Evolutionary conservation across 1,140 invertebrate species (phyloP), one percentile per base, ranked within the genome.

Genomic region (Drosophila sturtevanti): DNA sequence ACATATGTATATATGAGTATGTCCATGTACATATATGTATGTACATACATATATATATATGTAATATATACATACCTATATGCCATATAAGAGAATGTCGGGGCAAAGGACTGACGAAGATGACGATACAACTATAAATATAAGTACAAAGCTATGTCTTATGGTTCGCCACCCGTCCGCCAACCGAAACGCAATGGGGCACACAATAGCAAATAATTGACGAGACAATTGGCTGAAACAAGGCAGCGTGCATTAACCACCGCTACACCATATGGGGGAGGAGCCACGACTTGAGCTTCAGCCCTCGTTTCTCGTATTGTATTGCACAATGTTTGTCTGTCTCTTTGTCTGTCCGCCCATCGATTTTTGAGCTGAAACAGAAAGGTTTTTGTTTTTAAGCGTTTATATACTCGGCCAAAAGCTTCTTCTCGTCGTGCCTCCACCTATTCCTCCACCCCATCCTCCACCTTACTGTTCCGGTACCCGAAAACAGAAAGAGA

Each of bases 191-290:
- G 61, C 67, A 64, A 69, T 79, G 48, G 54, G 24, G 44, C 54
- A 44, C 58, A 87, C 79, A 86, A 82, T 86, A 60, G 41, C 59
- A 87, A 79, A 77, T 75, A 84, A 74, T 80, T 84, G 85, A 71
- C 61, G 63, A 89, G 70, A 89, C 84, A 89, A 89, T 89, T 89
- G 84, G 84, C 77, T 68, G 76, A 89, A 52, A 69, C 76, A 68
- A 77, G 41, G 58, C 69, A 51, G 48, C 16, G 16, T 48, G 67
- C 84, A 76, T 68, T 89, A 77, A 77, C 84, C 76, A 86, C 79
- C 69, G 80, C 55, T 56, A 59, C 22, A 21, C 38, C 48, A 44
- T 58, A 68, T 71, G 69, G 52, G 72, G 84, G 84, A 81, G 84
- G 84, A 89, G 84, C 79, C 54, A 71, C 31, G 37, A 21, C 38